A percentile compares a stretch with the other conserved stretches of the same genome.
phyloP scores from a whole-genome alignment of 2,113 vertebrate species.

The Malurus elegans region DNA sequence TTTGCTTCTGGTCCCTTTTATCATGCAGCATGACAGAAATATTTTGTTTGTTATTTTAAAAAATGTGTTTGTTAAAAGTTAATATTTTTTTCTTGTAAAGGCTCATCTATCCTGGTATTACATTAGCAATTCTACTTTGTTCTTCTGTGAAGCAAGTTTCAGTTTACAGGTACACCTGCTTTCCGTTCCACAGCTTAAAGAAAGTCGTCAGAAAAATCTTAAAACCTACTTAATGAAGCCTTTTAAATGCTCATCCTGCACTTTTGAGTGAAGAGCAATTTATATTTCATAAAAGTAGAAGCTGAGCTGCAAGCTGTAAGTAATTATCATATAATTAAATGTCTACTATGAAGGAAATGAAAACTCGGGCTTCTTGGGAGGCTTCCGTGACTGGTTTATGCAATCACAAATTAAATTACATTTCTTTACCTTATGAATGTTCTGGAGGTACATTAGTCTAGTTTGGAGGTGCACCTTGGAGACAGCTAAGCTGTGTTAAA shows the following conservation, averaged over 20 bases:
- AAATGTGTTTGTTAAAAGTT: slow-evolving; percentile 51
- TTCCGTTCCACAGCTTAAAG: slow-evolving; percentile 48
- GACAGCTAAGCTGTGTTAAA: neutral
- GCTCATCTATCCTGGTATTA: slow-evolving; percentile 30
- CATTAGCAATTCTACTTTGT: slow-evolving; percentile 56
- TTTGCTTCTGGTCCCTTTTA: neutral
- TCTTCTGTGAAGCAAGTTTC: slow-evolving; percentile 42
- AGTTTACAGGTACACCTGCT: slow-evolving; percentile 66
- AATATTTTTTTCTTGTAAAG: slow-evolving; percentile 27
- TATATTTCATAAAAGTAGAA: slow-evolving; percentile 78
- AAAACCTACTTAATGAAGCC: slow-evolving; percentile 72
- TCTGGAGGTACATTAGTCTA: slow-evolving; percentile 37
- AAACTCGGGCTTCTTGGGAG: slow-evolving; percentile 67
- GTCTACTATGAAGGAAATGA: slow-evolving; percentile 72
- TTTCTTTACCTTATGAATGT: slow-evolving; percentile 63
- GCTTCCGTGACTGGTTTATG: slow-evolving; percentile 66
- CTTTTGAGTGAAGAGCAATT: slow-evolving; percentile 78
- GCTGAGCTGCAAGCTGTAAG: slow-evolving; percentile 75
- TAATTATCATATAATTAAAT: slow-evolving; percentile 82
- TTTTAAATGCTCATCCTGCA: slow-evolving; percentile 75
- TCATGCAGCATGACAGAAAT: slow-evolving; percentile 5
- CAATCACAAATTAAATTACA: slow-evolving; percentile 71
- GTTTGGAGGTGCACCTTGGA: slow-evolving; percentile 31
- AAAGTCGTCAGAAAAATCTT: slow-evolving; percentile 66
- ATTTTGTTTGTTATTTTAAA: slow-evolving; percentile 38